These are phyloP conservation scores for Marcusenius ussheri DNA, from an alignment of 2,113 vertebrate genomes.

Conservation along the genomic window DNA sequence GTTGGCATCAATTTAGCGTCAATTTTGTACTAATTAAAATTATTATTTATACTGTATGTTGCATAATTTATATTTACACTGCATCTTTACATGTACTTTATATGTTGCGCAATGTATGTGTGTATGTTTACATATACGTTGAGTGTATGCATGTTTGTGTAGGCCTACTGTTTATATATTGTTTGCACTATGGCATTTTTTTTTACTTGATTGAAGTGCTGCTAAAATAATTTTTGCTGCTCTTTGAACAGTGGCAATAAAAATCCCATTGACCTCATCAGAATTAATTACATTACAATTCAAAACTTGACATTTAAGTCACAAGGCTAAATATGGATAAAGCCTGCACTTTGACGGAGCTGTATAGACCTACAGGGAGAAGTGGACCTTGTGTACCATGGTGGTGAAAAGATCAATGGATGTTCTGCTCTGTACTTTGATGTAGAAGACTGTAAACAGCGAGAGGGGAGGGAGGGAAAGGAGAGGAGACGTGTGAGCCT, in stretches of 20 bases:
- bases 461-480: not conserved
- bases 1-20: not conserved
- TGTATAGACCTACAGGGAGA: not conserved
- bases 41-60: not conserved
- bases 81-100: not conserved
- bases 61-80: not conserved
- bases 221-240: not conserved
- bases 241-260: not conserved
- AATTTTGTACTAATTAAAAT: not conserved
- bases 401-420: not conserved
- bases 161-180: not conserved
- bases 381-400: not conserved
- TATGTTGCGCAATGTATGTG: not conserved
- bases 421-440: not conserved
- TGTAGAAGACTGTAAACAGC: not conserved
- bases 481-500: not conserved
- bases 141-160: not conserved
- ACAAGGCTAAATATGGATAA: not conserved
- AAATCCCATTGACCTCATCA: not conserved
- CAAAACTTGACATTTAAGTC: not conserved
- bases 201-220: not conserved
- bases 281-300: not conserved
- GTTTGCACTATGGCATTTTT: not conserved
- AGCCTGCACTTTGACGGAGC: not conserved
- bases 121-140: not conserved